Evolutionary conservation across 2,888 invertebrate species (phyloP).

Genomic region (Himalopsyche kuldschensis): DNA sequence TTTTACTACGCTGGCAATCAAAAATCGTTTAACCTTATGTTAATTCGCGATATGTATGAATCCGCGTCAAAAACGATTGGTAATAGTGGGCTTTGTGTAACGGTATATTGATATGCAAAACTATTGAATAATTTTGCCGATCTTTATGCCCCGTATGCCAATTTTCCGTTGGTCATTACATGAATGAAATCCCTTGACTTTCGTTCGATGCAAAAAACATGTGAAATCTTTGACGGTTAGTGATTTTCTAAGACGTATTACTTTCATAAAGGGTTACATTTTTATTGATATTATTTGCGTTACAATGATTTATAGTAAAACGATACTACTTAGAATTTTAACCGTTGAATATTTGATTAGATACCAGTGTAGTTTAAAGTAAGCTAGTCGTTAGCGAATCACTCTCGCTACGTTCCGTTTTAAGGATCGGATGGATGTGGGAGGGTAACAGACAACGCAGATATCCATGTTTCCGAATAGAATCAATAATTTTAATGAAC

Average conservation of each 20-base stretch:
- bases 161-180: not conserved
- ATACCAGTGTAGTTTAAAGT: no score
- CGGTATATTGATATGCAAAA: not conserved
- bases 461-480: no score
- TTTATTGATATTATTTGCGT: no score
- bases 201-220: not conserved
- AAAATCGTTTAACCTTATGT: constrained; percentile 36
- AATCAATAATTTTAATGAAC: no score
- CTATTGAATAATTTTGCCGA: not conserved
- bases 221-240: not conserved
- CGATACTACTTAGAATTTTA: no score
- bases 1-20: constrained; percentile 24
- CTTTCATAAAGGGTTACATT: not conserved
- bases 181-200: not conserved
- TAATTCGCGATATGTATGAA: constrained; percentile 20
- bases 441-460: no score
- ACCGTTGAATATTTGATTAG: no score
- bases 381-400: no score
- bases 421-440: no score
- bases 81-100: constrained; percentile 10
- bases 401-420: no score
- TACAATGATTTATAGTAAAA: no score
- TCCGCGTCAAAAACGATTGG: constrained; percentile 22
- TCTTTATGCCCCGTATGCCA: not conserved
- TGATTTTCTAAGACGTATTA: not conserved